These are phyloP conservation scores for Lagocephalus sceleratus DNA, from an alignment of 2,797 vertebrate genomes.

Conservation along the genomic window DNA sequence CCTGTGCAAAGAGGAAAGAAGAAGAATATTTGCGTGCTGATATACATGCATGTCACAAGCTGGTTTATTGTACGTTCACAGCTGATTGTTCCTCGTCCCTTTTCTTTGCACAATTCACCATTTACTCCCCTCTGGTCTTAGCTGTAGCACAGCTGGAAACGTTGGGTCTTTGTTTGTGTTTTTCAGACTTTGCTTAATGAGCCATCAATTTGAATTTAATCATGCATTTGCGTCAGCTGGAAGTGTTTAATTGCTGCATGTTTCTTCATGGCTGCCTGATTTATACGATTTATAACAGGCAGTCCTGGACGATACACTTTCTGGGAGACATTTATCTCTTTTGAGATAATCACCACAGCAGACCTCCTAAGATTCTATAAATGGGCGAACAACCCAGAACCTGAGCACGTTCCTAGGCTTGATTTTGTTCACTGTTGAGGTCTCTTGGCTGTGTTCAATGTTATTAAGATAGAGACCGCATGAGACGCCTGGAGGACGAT, in stretches of 20 bases:
- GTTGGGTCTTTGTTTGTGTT: no score
- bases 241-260: slow-evolving; percentile 53
- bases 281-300: slow-evolving; percentile 42
- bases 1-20: slow-evolving; percentile 61
- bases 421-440: no score
- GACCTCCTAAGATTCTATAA: no score
- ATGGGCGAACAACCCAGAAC: no score
- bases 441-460: no score
- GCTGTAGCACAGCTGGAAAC: no score
- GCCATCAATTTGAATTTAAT: slow-evolving; percentile 29
- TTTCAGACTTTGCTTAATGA: slow-evolving; percentile 2
- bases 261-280: slow-evolving; percentile 44
- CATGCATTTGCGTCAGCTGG: slow-evolving; percentile 66
- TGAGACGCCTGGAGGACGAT: background rate
- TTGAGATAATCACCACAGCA: slow-evolving; percentile 2
- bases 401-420: no score
- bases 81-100: slow-evolving; percentile 16
- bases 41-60: slow-evolving; percentile 27
- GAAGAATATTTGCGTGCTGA: slow-evolving; percentile 31
- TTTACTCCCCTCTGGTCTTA: no score
- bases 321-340: slow-evolving; percentile 27
- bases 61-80: slow-evolving; percentile 32
- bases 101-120: background rate
- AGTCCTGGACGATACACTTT: slow-evolving; percentile 43
- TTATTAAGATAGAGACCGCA: background rate